Conservation (phyloP, 2,888 invertebrate species). For the Mimachlamys varia region DNA sequence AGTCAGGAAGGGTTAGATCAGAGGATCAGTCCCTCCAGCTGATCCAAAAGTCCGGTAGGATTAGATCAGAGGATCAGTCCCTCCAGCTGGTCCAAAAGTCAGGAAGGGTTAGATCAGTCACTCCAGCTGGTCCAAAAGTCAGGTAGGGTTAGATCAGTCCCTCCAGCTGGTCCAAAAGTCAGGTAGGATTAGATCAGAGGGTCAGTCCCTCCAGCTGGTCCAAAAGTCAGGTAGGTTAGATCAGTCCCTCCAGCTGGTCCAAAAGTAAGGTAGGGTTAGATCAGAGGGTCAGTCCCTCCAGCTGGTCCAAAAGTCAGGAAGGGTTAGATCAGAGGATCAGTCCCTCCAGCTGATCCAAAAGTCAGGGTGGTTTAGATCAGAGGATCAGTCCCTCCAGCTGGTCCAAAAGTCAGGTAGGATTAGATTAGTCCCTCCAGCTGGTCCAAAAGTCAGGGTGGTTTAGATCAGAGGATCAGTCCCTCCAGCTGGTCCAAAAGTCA, state of each 20-base stretch:
- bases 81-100: constrained; percentile 75
- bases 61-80: constrained; percentile 75
- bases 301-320: constrained; percentile 76
- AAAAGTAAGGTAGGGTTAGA: constrained; percentile 74
- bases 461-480: constrained; percentile 75
- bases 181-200: constrained; percentile 74
- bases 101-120: constrained; percentile 70
- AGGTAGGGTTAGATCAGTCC: constrained; percentile 76
- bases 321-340: constrained; percentile 74
- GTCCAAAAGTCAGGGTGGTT: constrained; percentile 75
- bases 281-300: constrained; percentile 77
- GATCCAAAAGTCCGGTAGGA: constrained; percentile 75
- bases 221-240: constrained; percentile 76
- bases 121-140: no score
- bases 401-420: constrained; percentile 74
- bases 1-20: constrained; percentile 74
- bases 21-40: constrained; percentile 77
- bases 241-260: constrained; percentile 74
- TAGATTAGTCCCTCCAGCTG: constrained; percentile 76
- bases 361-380: constrained; percentile 71
- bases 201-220: constrained; percentile 75
- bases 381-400: constrained; percentile 77
- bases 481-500: constrained; percentile 74
- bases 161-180: constrained; percentile 75
- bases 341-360: constrained; percentile 76